Evolutionary conservation across 1,140 invertebrate genomes (phyloP), one percentile per base, ranked within the genome.

Genomic region (Solenopsis invicta): DNA sequence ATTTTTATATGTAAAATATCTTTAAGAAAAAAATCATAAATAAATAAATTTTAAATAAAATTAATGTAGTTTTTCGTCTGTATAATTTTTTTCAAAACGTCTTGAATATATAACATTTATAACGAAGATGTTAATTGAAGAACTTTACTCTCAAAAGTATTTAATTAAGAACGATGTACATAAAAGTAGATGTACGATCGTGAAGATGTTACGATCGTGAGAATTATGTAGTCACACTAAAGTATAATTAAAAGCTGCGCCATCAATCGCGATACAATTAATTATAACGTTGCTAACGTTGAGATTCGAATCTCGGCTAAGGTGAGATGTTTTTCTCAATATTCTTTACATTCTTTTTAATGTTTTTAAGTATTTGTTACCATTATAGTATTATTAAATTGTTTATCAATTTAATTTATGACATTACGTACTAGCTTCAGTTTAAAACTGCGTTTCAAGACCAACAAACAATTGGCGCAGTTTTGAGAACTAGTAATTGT

Each of bases 201-300:
- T 45, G 5, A n/a, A 24, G n/a, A 62, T 78, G 4, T 48, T 66
- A 29, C 56, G n/a, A 12, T 24, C 29, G 13, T 41, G n/a, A 0
- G 4, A 21, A 80, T 80, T n/a, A 4, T 1, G 48, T 29, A 56
- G 45, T 81, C 16, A 24, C 4, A 1, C 56, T 34, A 34, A 41
- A 34, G 67, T 56, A 45, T 21, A 9, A 21, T 5, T 54, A 41
- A 41, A 18, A 71, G 5, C 6, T 64, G 18, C 9, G 18, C 13
- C 12, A 34, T 66, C 18, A 66, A 78, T 75, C 2, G 34, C n/a
- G 34, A 2, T 62, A 1, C 52, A 56, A 86, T 77, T 80, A 85
- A 86, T 88, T 80, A 48, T 48, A 12, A 13, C 18, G 24, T n/a
- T 50, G 56, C 45, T 88, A 89, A 89, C n/a, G n/a, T n/a, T 81